A percentile compares a stretch with the other conserved stretches of the same genome.
Conservation (phyloP, 1,140 invertebrate genomes). For the Ptiloglossa arizonensis region DNA sequence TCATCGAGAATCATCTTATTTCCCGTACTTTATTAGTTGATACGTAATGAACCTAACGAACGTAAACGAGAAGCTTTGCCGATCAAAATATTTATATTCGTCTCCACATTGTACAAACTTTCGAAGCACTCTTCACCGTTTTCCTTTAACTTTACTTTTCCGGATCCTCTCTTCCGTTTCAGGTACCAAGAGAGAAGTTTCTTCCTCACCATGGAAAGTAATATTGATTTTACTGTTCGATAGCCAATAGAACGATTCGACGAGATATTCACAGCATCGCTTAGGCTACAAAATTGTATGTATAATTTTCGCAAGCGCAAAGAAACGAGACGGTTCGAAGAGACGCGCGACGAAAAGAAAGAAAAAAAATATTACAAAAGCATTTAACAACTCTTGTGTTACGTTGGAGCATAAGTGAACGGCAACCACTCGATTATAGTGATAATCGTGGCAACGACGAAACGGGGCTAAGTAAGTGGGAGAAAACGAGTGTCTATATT, state of each 20-base stretch:
- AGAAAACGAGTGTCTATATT: conserved; percentile 34
- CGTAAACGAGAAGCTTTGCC: not conserved
- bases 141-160: not conserved
- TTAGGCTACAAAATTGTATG: not conserved
- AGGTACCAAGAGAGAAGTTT: too few relatives aligned
- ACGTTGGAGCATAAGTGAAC: too few relatives aligned
- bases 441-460: not conserved
- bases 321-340: too few relatives aligned
- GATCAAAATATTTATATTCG: not conserved
- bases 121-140: not conserved
- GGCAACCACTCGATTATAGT: not conserved
- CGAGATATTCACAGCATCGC: too few relatives aligned
- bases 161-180: not conserved
- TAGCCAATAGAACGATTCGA: not conserved
- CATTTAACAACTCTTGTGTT: too few relatives aligned
- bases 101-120: not conserved
- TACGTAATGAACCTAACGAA: not conserved
- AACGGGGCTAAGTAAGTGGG: conserved; percentile 34
- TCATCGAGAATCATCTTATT: too few relatives aligned
- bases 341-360: too few relatives aligned
- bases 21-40: too few relatives aligned
- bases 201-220: too few relatives aligned
- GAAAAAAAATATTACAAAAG: too few relatives aligned
- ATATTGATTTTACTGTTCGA: too few relatives aligned
- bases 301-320: too few relatives aligned